phyloP scores from a whole-genome alignment of 2,113 vertebrate genomes.

The Oreochromis tanganicae region DNA sequence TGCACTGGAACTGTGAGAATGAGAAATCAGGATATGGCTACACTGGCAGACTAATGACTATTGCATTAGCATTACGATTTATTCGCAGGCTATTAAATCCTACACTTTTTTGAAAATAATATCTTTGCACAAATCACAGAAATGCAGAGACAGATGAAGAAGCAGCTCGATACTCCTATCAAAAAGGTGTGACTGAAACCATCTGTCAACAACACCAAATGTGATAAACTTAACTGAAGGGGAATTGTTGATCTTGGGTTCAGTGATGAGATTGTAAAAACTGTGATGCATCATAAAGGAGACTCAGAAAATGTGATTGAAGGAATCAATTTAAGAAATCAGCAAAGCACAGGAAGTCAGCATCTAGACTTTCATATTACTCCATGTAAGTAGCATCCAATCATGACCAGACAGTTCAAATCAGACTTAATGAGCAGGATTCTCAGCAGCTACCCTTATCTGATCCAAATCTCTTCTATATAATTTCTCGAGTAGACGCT shows the following conservation, averaged over 20 bases:
- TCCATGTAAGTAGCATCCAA: background rate
- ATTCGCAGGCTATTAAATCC: background rate
- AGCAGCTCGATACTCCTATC: accelerated
- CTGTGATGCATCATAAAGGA: background rate
- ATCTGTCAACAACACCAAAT: background rate
- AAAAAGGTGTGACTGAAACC: background rate
- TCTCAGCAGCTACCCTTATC: background rate
- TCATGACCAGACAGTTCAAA: background rate
- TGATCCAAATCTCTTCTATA: background rate
- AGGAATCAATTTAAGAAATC: background rate
- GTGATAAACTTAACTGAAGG: background rate
- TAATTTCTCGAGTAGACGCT: background rate
- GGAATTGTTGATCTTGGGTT: background rate
- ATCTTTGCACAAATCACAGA: background rate
- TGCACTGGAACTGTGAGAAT: background rate
- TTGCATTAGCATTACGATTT: accelerated
- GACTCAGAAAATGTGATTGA: background rate
- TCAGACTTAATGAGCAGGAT: background rate
- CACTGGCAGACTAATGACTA: background rate
- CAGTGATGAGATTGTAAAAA: background rate
- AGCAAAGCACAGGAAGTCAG: background rate
- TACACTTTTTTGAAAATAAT: background rate
- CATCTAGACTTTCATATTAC: background rate
- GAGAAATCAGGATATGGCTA: accelerated
- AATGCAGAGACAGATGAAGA: background rate